A percentile compares a stretch with the other conserved stretches of the same genome.
These are phyloP conservation scores for Aporrectodea caliginosa DNA, from an alignment of 1,140 invertebrate genomes.

Conservation along the genomic window DNA sequence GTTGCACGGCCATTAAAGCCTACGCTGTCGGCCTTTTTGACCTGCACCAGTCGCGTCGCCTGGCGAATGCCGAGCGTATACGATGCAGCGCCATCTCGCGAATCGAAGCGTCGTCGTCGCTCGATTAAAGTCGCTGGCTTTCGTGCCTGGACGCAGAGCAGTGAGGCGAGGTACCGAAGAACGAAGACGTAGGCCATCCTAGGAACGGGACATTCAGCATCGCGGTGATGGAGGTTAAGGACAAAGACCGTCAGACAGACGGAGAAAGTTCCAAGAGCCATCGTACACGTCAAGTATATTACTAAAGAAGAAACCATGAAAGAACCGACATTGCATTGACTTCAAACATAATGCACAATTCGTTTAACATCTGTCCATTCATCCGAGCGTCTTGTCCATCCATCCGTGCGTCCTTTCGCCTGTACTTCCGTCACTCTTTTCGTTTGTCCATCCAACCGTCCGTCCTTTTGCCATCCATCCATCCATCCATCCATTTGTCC, in stretches of 20 bases:
- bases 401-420: no score
- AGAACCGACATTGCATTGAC: no score
- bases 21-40: no score
- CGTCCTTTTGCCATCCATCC: no score
- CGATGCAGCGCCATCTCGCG: neutral
- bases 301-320: conserved; percentile 67
- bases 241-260: conserved; percentile 98
- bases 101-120: neutral
- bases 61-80: neutral
- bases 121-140: conserved; percentile 22
- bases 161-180: conserved; percentile 16
- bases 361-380: no score
- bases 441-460: no score
- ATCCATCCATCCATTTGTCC: no score
- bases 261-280: conserved; percentile 99
- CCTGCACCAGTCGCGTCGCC: no score
- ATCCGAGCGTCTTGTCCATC: no score
- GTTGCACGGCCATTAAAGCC: no score
- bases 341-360: no score
- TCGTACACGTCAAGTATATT: conserved; percentile 99
- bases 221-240: conserved; percentile 96
- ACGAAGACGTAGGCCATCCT: conserved; percentile 16
- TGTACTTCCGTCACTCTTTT: no score
- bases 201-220: conserved; percentile 28
- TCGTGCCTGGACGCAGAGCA: conserved; percentile 24